Base-by-base conservation (phyloP, 2,113 vertebrate genomes). In the Coreoperca whiteheadi region DNA sequence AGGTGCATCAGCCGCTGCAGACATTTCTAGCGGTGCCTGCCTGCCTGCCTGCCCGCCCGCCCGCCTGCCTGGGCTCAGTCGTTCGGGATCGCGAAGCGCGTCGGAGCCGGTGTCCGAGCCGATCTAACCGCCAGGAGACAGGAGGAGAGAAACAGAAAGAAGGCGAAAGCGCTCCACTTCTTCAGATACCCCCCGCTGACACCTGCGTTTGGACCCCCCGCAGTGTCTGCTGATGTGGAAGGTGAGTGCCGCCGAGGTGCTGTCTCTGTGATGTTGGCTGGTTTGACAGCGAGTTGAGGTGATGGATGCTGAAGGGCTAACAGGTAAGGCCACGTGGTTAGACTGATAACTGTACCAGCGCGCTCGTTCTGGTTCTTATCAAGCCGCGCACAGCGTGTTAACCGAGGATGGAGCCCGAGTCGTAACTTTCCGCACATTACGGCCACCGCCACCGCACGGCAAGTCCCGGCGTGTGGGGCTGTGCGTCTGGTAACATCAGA, bases 241-340 rank as follows among this genome's bases (percentile, higher is more conserved):
- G 92, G 92, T 93, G 89, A 92, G 92, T 86, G 56, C n/a, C 15
- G 23, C 20, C n/a, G n/a, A n/a, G 50, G 50, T 74, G 71, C 10
- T 51, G 71, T 16, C 56, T 8, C 34, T 12, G 74, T 34, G 81
- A 59, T 79, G 70, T 32, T 60, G 65, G 15, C 23, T 68, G 64
- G 1, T 54, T 72, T 56, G 64, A 48, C 65, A 39, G n/a, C 23
- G 41, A 81, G 59, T 66, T 74, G 53, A 69, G 64, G 60, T 66
- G 85, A 64, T 39, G 75, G 14, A 23, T 57, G 39, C 43, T 59
- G 46, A 66, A 59, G 41, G 78, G 69, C 37, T 75, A 51, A 2
- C 87, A 77, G 85, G 79, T 82, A 20, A 74, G 63, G 51, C 61
- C 92, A 92, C 92, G 90, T 93, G 91, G 81, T 68, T 46, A 1